Evolutionary conservation across 2,888 invertebrate species (phyloP), one percentile per base, ranked within the genome.

Genomic region (Campoplex nolae): DNA sequence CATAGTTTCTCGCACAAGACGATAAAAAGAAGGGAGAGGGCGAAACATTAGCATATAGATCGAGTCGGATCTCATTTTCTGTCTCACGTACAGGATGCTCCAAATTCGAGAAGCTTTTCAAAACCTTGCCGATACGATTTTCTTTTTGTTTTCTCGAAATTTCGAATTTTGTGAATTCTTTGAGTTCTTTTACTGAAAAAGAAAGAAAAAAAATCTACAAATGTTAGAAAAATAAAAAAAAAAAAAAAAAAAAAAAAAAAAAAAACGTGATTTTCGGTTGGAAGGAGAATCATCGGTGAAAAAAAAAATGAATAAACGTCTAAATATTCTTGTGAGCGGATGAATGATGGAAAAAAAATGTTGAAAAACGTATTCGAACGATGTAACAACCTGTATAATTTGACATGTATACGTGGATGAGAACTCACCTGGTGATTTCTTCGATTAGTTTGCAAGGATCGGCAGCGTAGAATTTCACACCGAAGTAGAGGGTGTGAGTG

Each of bases 391-490:
- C 32, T 62, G 62, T 28, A 32, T 3, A 58, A 28, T 28, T 11
- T 28, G 32, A 32, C 62, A 16, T 23, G 23, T 23, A 0, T 32
- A 32, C 32, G 62, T 74, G 48, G 7, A 23, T 42, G 18, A 88
- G 88, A 89, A 82, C 93, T 94, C 95, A 98, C 98, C 98, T 97
- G 85, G 99, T 99, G 92, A 99, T 98, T 95, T 99, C 99, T 95
- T 99, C 99, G 86, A 98, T 96, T 86, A 99, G 96, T 94, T 99
- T 99, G 95, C 99, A 99, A 1, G 99, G 99, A 95, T 99, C 99
- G 0, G 98, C 98, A 3, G 99, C 98, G 95, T 99, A 99, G 95
- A 99, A 99, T 95, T 99, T 99, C 88, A 99, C 98, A 84, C 99
- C 98, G 94, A 99, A 99, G 95, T 99, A 99, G 91, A 99, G 96